Evolutionary conservation across 2,888 invertebrate genomes (phyloP).

Genomic region (Bruchidius siliquastri): DNA sequence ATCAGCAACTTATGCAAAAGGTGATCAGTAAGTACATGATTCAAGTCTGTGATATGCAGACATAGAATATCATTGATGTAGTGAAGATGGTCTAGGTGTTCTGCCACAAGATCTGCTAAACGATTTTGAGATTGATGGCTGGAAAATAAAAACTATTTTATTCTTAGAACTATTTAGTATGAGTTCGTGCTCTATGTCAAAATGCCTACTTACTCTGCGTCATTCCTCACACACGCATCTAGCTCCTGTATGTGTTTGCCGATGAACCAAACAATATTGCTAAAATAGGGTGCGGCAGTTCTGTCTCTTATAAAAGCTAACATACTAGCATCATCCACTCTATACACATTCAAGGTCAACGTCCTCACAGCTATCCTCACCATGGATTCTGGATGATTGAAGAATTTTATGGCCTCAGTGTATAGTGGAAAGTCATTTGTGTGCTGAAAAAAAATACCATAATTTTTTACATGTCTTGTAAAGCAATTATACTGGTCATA

Average conservation of each 20-base stretch:
- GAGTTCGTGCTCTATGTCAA: neutral
- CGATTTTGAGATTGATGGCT: conserved; percentile 89
- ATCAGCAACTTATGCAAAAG: conserved; percentile 87
- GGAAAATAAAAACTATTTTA: conserved; percentile 30
- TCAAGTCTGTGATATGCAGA: conserved; percentile 85
- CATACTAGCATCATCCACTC: conserved; percentile 93
- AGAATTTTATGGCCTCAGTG: conserved; percentile 98
- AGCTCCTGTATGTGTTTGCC: conserved; percentile 95
- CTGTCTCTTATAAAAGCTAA: conserved; percentile 90
- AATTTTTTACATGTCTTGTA: neutral
- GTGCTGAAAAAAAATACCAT: conserved; percentile 61
- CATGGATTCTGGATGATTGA: conserved; percentile 98
- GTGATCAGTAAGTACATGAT: conserved; percentile 91
- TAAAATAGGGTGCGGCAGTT: conserved; percentile 97
- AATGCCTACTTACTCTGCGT: conserved; percentile 77
- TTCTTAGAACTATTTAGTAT: no score
- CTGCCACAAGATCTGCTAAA: conserved; percentile 90
- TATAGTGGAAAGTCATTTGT: conserved; percentile 99
- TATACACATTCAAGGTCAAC: conserved; percentile 93
- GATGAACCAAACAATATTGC: conserved; percentile 98
- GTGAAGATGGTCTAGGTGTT: conserved; percentile 95
- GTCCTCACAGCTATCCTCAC: conserved; percentile 98
- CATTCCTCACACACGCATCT: conserved; percentile 89
- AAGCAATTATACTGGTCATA: no score
- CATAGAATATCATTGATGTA: conserved; percentile 95